Conservation (phyloP, 2,113 vertebrate genomes). For the Limnothrissa miodon region DNA sequence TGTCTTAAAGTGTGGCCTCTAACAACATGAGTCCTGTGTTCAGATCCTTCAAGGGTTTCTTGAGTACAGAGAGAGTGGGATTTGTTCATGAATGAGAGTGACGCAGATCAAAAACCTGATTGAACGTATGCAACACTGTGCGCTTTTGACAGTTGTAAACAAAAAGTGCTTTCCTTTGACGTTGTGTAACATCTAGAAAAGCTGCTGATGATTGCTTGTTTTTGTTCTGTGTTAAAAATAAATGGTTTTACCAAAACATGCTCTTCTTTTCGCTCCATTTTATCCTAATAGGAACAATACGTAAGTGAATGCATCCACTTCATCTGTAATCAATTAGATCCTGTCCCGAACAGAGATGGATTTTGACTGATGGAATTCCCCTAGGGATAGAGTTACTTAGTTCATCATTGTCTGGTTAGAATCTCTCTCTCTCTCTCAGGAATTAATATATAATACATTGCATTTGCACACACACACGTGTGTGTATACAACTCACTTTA, state of each 20-base stretch:
- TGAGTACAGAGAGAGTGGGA: neutral
- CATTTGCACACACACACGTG: no score
- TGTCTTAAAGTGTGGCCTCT: neutral
- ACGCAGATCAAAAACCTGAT: neutral
- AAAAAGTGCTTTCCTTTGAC: neutral
- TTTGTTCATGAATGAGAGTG: neutral
- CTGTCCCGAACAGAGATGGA: neutral
- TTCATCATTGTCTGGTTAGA: neutral
- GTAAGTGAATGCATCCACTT: neutral
- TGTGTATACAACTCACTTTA: no score
- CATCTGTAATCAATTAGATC: neutral
- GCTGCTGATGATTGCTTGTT: neutral
- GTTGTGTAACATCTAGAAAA: neutral
- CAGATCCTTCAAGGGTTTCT: neutral
- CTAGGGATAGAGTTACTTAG: neutral
- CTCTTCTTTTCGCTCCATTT: neutral
- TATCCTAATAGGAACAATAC: neutral
- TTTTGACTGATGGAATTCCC: neutral
- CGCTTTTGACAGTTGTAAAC: neutral
- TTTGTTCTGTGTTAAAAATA: neutral
- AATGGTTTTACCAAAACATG: conserved; percentile 2
- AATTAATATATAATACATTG: no score
- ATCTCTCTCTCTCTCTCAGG: neutral
- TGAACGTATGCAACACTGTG: neutral
- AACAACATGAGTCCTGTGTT: neutral